These are phyloP conservation scores for Chitala chitala DNA, from an alignment of 2,113 vertebrate species.

Conservation along the genomic window DNA sequence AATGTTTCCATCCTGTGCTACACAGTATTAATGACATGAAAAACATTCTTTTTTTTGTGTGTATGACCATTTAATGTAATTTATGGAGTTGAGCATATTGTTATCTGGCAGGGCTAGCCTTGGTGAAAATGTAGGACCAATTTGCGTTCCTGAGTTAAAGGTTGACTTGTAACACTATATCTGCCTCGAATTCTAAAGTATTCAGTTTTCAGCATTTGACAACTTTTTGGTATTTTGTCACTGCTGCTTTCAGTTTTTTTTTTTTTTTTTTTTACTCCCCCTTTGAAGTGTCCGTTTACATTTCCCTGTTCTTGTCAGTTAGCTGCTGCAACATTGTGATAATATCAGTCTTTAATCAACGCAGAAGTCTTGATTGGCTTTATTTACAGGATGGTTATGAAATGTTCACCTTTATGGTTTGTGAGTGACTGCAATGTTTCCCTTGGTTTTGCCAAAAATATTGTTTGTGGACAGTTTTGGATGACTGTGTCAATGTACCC, in stretches of 20 bases:
- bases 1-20: background rate
- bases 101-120: background rate
- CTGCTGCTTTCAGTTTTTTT: too few species aligned
- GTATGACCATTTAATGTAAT: background rate
- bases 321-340: background rate
- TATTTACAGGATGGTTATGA: background rate
- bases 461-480: background rate
- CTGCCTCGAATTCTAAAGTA: background rate
- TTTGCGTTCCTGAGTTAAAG: background rate
- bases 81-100: background rate
- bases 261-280: too few species aligned
- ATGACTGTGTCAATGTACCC: background rate
- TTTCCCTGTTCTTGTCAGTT: background rate
- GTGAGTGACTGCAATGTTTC: slow-evolving; percentile 4
- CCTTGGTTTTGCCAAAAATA: slow-evolving; percentile 11
- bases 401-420: background rate
- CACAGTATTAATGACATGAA: background rate
- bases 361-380: background rate
- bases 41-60: background rate
- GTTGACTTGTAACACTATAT: background rate
- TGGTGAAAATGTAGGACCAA: background rate
- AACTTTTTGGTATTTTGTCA: too few species aligned
- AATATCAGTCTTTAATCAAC: background rate
- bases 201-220: too few species aligned
- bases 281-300: too few species aligned